phyloP scores from a whole-genome alignment of 2,113 vertebrate genomes.

The Hylia prasina region DNA sequence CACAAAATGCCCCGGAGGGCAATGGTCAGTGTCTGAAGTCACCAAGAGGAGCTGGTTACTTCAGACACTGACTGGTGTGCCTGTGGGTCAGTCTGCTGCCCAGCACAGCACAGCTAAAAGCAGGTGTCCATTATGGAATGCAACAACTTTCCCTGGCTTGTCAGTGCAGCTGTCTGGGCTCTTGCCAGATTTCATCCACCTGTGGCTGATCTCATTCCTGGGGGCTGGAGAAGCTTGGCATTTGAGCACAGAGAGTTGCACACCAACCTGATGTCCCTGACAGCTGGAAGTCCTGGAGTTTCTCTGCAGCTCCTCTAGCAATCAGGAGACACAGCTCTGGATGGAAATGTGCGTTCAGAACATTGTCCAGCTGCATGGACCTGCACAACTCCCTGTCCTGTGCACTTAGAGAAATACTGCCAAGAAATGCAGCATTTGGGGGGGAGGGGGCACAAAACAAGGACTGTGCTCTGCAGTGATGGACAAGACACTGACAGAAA shows the following conservation, averaged over 20 bases:
- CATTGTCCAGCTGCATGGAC: not conserved
- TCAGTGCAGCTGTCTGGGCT: not conserved
- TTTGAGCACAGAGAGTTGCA: not conserved
- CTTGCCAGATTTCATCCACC: not conserved
- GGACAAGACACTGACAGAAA: not conserved
- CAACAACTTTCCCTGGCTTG: not conserved
- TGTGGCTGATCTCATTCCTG: not conserved
- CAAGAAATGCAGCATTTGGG: not conserved
- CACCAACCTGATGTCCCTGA: not conserved
- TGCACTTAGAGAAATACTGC: not conserved
- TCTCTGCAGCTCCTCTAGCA: not conserved
- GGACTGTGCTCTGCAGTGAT: not conserved
- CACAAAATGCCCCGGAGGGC: rapidly evolving
- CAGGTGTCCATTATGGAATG: not conserved
- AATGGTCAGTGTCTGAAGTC: not conserved
- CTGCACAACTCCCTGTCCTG: not conserved
- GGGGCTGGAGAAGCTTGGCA: not conserved
- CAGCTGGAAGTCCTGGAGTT: not conserved
- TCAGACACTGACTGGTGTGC: not conserved
- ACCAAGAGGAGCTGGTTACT: no score
- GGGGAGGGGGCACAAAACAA: not conserved
- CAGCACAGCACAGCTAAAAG: not conserved
- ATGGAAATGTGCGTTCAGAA: not conserved
- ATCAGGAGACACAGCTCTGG: not conserved
- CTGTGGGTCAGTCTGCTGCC: not conserved